Base-by-base conservation (phyloP, 2,113 vertebrate species). In the Paraplagusia blochii region DNA sequence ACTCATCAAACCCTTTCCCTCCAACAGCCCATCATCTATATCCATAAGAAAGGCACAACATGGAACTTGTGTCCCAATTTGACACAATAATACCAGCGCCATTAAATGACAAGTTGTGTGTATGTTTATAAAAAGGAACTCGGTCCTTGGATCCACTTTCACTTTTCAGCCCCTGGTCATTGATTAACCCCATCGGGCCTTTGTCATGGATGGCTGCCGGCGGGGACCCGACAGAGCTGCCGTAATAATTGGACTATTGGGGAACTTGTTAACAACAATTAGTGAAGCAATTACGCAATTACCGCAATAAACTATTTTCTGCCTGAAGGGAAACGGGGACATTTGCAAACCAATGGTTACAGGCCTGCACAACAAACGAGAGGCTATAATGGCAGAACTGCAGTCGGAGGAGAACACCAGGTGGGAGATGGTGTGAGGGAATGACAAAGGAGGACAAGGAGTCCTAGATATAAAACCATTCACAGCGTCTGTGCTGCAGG, bases 231-330 rank as follows among this genome's bases (percentile, higher is more conserved):
- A 77, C 81, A 79, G 42, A 62, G 75, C 70, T 58, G 54, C 74
- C 48, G 75, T 74, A 87, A 88, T 88, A 88, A 90, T 89, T 85
- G 81, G 77, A 80, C 77, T 79, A 82, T 90, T 89, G 73, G 76
- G 75, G 64, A 67, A 79, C 86, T 88, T 90, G 90, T 91, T 91
- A 88, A 90, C 88, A 90, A 77, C 89, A 91, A 91, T 91, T 91
- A 91, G 90, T 87, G 85, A 79, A 83, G 85, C 86, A 90, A 91
- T 91, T 91, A 90, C 77, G 77, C 79, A 87, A 90, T 91, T 90
- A 89, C 91, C 77, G 80, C 91, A 91, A 91, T 91, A 91, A 91
- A 91, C 88, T 64, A 48, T 69, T 80, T 63, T 74, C 70, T 69
- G 63, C 48, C 40, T 56, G 35, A 46, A 54, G 47, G 51, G 18